Conservation (phyloP, 2,113 vertebrate species). For the Oxyura jamaicensis region DNA sequence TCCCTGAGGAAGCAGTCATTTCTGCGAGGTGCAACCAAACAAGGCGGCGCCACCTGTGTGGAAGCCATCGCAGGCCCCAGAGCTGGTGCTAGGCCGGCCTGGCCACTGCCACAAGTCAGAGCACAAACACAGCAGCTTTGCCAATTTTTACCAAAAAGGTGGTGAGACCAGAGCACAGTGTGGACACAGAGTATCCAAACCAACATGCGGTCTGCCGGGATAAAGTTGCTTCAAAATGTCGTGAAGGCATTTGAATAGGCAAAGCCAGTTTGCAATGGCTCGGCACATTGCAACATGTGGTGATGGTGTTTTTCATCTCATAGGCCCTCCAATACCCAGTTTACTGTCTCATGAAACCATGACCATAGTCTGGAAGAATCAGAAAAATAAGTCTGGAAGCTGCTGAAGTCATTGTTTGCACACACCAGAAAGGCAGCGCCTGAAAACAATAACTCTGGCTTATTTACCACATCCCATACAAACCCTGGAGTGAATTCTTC, state of each 20-base stretch:
- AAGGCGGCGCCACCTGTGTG: fast-evolving
- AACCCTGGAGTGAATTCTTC: constrained; percentile 73
- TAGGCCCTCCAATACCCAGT: constrained; percentile 36
- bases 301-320: constrained; percentile 61
- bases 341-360: constrained; percentile 63
- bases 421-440: constrained; percentile 69
- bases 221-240: background rate
- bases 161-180: background rate
- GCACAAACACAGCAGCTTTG: fast-evolving
- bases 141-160: background rate
- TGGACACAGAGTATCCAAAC: background rate
- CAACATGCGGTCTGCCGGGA: background rate
- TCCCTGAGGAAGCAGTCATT: background rate
- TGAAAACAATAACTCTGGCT: constrained; percentile 69
- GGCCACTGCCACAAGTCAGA: background rate
- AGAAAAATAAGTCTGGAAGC: constrained; percentile 72
- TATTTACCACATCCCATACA: constrained; percentile 73
- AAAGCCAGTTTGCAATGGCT: background rate
- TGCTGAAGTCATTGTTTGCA: constrained; percentile 74
- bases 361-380: constrained; percentile 65
- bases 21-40: background rate
- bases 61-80: fast-evolving
- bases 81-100: background rate
- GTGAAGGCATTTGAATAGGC: constrained; percentile 14
- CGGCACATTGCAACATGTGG: background rate